phyloP scores from a whole-genome alignment of 2,888 invertebrate genomes.

The Lepeophtheirus nordmannii region DNA sequence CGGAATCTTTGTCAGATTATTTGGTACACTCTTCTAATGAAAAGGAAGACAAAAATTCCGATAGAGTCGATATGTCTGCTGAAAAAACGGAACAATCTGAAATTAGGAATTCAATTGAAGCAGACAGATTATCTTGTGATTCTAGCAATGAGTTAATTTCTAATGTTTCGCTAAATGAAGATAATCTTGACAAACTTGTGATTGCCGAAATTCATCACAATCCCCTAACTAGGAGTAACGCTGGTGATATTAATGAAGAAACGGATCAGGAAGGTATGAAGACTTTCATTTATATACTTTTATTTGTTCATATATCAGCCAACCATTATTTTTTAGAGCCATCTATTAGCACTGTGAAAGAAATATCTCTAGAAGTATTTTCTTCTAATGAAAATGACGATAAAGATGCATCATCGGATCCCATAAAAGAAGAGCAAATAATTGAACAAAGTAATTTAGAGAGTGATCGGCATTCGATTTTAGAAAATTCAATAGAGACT shows the following conservation, averaged over 20 bases:
- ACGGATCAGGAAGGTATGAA: neutral
- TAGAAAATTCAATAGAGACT: neutral
- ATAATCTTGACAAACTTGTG: neutral
- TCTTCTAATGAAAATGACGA: too few species aligned
- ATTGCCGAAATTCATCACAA: neutral
- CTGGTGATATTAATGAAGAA: neutral
- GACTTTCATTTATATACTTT: neutral
- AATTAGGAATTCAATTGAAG: too few species aligned
- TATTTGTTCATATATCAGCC: neutral
- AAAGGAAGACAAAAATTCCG: too few species aligned
- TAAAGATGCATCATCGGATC: too few species aligned
- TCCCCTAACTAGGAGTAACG: neutral
- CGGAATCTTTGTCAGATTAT: too few species aligned
- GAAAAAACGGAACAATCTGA: too few species aligned
- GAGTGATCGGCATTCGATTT: too few species aligned
- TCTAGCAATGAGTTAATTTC: neutral
- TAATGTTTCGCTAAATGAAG: neutral
- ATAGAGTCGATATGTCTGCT: too few species aligned
- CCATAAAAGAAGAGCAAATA: too few species aligned
- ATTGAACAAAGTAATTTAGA: too few species aligned
- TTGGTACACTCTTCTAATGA: too few species aligned
- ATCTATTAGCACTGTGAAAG: neutral
- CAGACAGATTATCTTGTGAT: neutral
- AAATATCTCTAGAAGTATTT: neutral
- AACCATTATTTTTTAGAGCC: neutral